Evolutionary conservation across 2,113 vertebrate genomes (phyloP), one percentile per base, ranked within the genome.

Genomic region (Ophthalmolycus amberensis): DNA sequence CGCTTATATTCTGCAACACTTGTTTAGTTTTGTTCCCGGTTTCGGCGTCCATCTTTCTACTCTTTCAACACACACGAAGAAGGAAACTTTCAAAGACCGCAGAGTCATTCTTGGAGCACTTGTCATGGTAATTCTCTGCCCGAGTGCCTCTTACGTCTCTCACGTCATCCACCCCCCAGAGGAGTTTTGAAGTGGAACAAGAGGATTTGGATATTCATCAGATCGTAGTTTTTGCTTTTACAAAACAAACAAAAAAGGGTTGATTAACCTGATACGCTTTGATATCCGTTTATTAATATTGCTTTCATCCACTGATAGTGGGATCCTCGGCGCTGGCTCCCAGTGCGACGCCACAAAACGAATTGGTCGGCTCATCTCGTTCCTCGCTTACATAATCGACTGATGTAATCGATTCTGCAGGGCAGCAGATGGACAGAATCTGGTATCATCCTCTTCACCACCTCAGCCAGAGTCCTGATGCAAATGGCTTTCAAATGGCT

Each of bases 331-430:
- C 64, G 40, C 20, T 68, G 58, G 63, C 64, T 71, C 56, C 63
- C 65, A 22, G 32, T 20, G 22, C 67, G 32, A 22, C 77, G 54
- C 69, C 58, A 22, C 1, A 20, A 73, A 74, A 77, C 85, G 37
- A 81, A 87, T 87, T 71, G 76, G 82, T 75, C 71, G 64, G 75
- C 80, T 84, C 79, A 75, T 72, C 77, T 82, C 25, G 6, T 50
- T 76, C 65, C 76, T 29, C 37, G 18, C 66, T 89, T 79, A 63
- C 48, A 82, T 79, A 80, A 91, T 79, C 34, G 20, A 77, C 75
- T 79, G 75, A 85, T 79, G 70, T 80, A 78, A 89, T 92, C 81
- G 65, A 85, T 92, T 83, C 80, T 46, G 65, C 34, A 10, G 64
- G 80, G 84, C 62, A 77, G 42, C 80, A 83, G 82, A 88, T 79